Evolutionary conservation across 2,797 vertebrate genomes (phyloP).

Genomic region (Gambusia yucatana): DNA sequence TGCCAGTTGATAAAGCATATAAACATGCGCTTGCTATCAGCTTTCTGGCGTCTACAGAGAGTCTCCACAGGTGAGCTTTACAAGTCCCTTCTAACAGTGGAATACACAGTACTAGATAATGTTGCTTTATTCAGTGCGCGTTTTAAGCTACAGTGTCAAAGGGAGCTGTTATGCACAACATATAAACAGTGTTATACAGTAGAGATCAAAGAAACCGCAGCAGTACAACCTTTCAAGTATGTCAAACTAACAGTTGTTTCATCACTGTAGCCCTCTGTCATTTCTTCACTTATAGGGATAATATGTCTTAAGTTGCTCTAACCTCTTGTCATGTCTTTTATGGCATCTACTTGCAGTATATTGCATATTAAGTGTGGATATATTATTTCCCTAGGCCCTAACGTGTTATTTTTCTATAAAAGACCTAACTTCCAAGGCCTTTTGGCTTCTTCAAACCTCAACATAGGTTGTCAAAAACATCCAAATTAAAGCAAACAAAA

Average conservation of each 20-base stretch:
- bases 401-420: slow-evolving; percentile 32
- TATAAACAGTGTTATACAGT: slow-evolving; percentile 70
- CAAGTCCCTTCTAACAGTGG: slow-evolving; percentile 52
- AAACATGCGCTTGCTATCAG: slow-evolving; percentile 2
- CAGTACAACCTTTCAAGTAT: slow-evolving; percentile 82
- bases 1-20: not conserved
- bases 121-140: slow-evolving; percentile 68
- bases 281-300: slow-evolving; percentile 43
- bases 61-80: slow-evolving; percentile 7
- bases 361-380: slow-evolving; percentile 40
- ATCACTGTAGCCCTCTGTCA: slow-evolving; percentile 63
- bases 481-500: slow-evolving; percentile 23
- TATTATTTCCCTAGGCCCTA: slow-evolving; percentile 40
- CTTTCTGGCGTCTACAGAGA: slow-evolving; percentile 5
- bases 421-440: slow-evolving; percentile 19
- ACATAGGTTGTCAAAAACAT: slow-evolving; percentile 54
- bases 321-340: slow-evolving; percentile 48
- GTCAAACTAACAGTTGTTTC: slow-evolving; percentile 73
- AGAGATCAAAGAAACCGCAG: slow-evolving; percentile 63
- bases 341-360: slow-evolving; percentile 66
- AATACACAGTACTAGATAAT: slow-evolving; percentile 64
- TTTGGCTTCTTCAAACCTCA: slow-evolving; percentile 47
- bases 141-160: slow-evolving; percentile 59
- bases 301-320: slow-evolving; percentile 34
- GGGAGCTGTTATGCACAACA: slow-evolving; percentile 67